phyloP scores from a whole-genome alignment of 2,888 invertebrate species.

The Eupithecia abbreviata region DNA sequence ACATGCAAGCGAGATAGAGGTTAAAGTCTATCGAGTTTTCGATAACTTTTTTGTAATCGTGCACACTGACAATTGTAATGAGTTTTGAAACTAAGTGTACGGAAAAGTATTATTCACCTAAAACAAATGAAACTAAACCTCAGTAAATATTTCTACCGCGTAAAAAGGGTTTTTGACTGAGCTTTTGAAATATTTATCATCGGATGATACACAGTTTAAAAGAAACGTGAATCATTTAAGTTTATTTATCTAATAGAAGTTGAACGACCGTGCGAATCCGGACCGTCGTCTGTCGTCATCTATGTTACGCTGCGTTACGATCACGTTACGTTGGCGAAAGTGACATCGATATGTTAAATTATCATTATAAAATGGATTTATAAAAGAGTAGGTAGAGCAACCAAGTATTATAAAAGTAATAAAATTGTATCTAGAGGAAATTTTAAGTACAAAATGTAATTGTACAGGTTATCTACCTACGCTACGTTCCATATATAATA shows the following conservation, averaged over 20 bases:
- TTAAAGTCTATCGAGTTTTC: no score
- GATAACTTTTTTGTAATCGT: no score
- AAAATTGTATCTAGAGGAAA: no score
- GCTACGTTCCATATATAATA: no score
- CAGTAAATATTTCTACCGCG: neutral
- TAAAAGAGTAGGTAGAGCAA: neutral
- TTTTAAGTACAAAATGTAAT: no score
- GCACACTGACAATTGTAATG: no score
- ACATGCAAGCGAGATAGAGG: no score
- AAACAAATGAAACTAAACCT: neutral
- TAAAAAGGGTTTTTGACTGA: neutral
- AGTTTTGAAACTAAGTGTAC: no score
- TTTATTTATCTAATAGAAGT: constrained; percentile 16
- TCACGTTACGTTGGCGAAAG: constrained; percentile 73
- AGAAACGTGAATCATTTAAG: constrained; percentile 14
- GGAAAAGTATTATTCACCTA: no score
- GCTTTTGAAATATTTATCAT: neutral
- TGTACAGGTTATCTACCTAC: no score
- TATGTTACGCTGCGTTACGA: constrained; percentile 49
- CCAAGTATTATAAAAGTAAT: neutral
- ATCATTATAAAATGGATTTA: neutral
- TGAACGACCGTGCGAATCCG: constrained; percentile 28
- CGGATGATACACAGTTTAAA: neutral
- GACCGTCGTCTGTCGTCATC: constrained; percentile 24
- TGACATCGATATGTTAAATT: constrained; percentile 76